phyloP scores from a whole-genome alignment of 2,888 invertebrate species.

The Pseudanteris insignis region DNA sequence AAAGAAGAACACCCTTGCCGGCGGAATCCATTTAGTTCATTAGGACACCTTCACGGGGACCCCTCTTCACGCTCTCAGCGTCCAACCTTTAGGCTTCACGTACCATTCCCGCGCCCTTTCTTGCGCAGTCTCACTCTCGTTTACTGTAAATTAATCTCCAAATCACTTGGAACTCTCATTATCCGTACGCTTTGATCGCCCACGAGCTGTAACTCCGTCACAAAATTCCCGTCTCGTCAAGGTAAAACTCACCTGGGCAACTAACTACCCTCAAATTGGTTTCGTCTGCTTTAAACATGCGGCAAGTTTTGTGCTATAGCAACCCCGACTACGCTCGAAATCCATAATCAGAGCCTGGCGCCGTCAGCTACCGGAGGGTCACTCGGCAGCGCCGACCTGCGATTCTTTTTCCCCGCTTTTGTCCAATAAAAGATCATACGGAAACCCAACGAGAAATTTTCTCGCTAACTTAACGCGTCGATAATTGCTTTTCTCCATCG shows the following conservation, averaged over 20 bases:
- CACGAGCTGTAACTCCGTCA: constrained; percentile 16
- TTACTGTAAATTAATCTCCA: constrained; percentile 25
- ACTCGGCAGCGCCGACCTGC: constrained; percentile 53
- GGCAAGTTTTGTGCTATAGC: constrained; percentile 51
- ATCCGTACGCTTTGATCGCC: constrained; percentile 24
- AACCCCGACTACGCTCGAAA: constrained; percentile 50
- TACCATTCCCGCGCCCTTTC: constrained; percentile 11
- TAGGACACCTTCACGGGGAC: constrained; percentile 13
- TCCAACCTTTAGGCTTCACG: constrained; percentile 4
- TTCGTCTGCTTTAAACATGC: constrained; percentile 44
- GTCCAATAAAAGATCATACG: not conserved
- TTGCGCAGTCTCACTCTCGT: constrained; percentile 22
- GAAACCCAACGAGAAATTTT: no score
- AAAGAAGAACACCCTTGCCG: constrained; percentile 17
- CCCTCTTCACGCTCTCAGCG: constrained; percentile 2
- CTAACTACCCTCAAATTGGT: constrained; percentile 40
- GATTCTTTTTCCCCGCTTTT: constrained; percentile 4
- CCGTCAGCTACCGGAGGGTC: constrained; percentile 59
- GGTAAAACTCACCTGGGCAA: constrained; percentile 38
- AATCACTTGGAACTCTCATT: constrained; percentile 23
- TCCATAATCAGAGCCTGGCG: constrained; percentile 63
- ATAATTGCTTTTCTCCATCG: no score
- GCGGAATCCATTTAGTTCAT: constrained; percentile 25
- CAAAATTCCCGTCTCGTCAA: constrained; percentile 25
- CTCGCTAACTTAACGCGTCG: no score